phyloP scores from a whole-genome alignment of 2,888 invertebrate species.

The Phymatocera aterrima region DNA sequence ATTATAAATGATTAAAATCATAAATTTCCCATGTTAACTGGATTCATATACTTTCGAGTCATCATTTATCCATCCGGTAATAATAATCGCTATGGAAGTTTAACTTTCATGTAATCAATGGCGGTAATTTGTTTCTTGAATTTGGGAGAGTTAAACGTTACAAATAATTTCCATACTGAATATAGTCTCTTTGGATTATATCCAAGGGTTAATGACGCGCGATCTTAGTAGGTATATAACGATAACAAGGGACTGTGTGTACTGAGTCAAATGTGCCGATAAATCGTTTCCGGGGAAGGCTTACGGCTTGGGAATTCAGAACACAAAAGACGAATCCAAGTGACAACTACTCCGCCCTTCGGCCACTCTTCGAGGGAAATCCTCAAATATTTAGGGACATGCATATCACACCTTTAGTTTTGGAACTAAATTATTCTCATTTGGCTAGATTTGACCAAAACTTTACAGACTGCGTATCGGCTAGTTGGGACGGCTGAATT shows the following conservation, averaged over 20 bases:
- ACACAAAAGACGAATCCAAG: slow-evolving; percentile 3
- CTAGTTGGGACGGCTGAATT: not conserved
- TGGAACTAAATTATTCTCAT: slow-evolving; percentile 6
- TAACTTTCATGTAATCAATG: not conserved
- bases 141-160: not conserved
- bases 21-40: no score
- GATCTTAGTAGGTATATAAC: not conserved
- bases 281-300: not conserved
- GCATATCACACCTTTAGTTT: not conserved
- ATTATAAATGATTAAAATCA: no score
- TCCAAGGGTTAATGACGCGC: slow-evolving; percentile 4
- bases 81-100: not conserved
- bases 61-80: no score
- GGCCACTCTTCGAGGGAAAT: not conserved
- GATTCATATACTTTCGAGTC: no score
- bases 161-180: not conserved
- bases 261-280: slow-evolving; percentile 6
- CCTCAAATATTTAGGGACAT: not conserved
- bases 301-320: not conserved
- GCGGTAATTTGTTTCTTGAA: not conserved
- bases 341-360: not conserved
- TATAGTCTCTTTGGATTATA: not conserved
- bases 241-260: not conserved
- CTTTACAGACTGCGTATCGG: not conserved
- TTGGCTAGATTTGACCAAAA: not conserved